These are phyloP conservation scores for Mormyrops boulengeri DNA, from an alignment of 2,797 vertebrate species.

Conservation along the genomic window DNA sequence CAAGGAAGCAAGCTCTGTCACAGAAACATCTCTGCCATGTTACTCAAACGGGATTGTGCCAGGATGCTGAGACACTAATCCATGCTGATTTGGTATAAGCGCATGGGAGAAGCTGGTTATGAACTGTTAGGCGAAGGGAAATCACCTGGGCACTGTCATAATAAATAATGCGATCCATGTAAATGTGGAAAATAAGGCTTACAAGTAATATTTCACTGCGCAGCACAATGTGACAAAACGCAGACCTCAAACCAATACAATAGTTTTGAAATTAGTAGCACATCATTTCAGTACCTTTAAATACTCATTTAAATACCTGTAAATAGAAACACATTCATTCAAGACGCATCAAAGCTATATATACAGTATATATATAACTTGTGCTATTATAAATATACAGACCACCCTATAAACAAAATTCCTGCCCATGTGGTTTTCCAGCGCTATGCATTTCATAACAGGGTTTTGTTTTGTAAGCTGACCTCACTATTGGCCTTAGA, in stretches of 20 bases:
- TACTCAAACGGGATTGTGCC: not conserved
- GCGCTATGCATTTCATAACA: not conserved
- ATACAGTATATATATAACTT: not conserved
- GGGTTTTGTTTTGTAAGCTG: not conserved
- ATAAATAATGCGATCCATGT: not conserved
- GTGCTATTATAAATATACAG: not conserved
- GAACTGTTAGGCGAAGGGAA: not conserved
- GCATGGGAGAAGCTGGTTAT: not conserved
- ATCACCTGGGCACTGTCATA: not conserved
- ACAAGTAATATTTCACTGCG: not conserved
- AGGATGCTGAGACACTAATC: not conserved
- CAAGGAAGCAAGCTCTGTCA: not conserved
- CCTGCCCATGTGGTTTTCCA: not conserved
- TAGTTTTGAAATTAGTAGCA: not conserved
- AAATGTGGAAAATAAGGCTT: not conserved
- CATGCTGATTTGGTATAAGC: not conserved
- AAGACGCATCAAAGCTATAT: not conserved
- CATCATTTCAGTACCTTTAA: not conserved
- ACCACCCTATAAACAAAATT: not conserved
- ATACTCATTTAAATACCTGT: not conserved
- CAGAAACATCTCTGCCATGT: not conserved
- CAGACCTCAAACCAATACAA: not conserved
- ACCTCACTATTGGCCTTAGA: not conserved
- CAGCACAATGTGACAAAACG: not conserved
- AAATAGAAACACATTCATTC: not conserved